Evolutionary conservation across 2,888 invertebrate genomes (phyloP).

Genomic region (Ischnura elegans): DNA sequence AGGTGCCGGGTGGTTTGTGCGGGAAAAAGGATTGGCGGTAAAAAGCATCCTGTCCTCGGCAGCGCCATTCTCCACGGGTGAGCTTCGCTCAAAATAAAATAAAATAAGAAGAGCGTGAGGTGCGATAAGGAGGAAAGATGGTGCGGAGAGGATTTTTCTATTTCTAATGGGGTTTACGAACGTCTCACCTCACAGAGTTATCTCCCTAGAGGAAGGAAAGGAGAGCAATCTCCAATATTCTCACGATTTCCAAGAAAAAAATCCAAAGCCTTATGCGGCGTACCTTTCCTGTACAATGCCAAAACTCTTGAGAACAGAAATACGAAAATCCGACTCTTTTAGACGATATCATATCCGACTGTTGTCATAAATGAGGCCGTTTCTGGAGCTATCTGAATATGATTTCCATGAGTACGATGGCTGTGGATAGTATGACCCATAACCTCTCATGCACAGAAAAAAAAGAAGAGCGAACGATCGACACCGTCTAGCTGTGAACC

Average conservation of each 20-base stretch:
- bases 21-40: background rate
- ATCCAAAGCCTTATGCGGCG: background rate
- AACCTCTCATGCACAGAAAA: background rate
- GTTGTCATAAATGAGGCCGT: background rate
- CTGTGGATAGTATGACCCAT: background rate
- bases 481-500: background rate
- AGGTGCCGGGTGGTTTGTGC: background rate
- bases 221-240: background rate
- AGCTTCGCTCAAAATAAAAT: no score
- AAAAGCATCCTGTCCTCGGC: background rate
- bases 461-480: background rate
- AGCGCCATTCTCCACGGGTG: background rate
- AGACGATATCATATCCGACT: background rate
- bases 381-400: background rate
- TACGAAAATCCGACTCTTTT: background rate
- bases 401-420: background rate
- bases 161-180: background rate
- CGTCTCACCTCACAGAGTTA: background rate
- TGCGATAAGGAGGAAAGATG: background rate
- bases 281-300: no score
- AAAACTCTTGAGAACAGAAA: no score
- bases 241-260: background rate
- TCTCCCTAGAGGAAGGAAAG: background rate
- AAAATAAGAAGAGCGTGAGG: background rate
- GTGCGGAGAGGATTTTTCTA: background rate